phyloP scores from a whole-genome alignment of 2,113 vertebrate species.

The Cebus imitator region DNA sequence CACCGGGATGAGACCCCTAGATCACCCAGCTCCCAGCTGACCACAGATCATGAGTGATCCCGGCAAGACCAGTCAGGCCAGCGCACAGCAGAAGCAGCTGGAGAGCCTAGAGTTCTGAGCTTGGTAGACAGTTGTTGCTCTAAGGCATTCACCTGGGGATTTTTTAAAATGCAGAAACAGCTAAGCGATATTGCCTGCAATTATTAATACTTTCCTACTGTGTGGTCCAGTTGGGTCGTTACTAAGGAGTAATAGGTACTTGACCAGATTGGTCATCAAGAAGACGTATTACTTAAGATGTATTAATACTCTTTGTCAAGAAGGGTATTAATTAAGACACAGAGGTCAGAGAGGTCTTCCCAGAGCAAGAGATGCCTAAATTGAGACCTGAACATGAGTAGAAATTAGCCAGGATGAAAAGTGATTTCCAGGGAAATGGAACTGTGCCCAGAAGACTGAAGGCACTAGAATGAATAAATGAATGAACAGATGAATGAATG shows the following conservation, averaged over 20 bases:
- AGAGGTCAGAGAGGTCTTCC: not conserved
- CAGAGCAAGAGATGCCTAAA: not conserved
- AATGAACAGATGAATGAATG: not conserved
- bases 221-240: too few relatives aligned
- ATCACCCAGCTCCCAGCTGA: not conserved
- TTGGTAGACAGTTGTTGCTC: not conserved
- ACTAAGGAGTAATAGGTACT: not conserved
- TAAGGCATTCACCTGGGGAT: not conserved
- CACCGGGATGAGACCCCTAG: rapidly evolving
- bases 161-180: not conserved
- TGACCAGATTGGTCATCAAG: not conserved
- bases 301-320: too few relatives aligned
- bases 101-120: not conserved
- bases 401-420: not conserved
- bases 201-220: not conserved
- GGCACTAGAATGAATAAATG: not conserved
- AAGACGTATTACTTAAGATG: not conserved
- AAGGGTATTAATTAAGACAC: not conserved
- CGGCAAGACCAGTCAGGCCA: not conserved
- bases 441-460: not conserved
- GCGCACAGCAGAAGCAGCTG: not conserved
- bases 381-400: not conserved
- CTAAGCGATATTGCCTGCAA: not conserved
- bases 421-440: not conserved
- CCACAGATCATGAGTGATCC: too few relatives aligned